Conservation (phyloP, 2,888 invertebrate species). For the Stegophylla sp. region DNA sequence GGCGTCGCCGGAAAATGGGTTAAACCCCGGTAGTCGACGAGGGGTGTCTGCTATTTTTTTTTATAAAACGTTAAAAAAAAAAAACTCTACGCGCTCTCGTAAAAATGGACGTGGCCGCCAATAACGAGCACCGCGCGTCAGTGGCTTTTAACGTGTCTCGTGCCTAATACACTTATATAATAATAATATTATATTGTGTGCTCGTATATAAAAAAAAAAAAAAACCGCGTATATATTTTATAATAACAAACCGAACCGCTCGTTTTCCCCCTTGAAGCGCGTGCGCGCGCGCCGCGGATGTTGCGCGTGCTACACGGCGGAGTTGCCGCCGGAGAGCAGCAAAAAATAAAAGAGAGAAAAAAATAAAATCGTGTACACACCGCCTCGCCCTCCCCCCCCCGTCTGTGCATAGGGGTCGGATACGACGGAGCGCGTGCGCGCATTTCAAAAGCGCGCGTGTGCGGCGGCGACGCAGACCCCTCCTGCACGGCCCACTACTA, state of each 20-base stretch:
- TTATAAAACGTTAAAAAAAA: too few relatives aligned
- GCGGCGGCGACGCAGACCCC: constrained; percentile 25
- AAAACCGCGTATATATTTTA: neutral
- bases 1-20: too few relatives aligned
- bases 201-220: constrained; percentile 8
- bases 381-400: neutral
- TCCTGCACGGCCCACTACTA: constrained; percentile 6
- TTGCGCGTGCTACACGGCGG: neutral
- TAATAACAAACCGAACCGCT: constrained; percentile 23
- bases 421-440: constrained; percentile 43
- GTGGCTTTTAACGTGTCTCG: too few relatives aligned
- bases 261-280: constrained; percentile 48
- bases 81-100: neutral
- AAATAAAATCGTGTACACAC: constrained; percentile 20
- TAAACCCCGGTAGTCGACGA: too few relatives aligned
- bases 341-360: too few relatives aligned
- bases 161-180: too few relatives aligned
- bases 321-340: neutral
- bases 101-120: too few relatives aligned
- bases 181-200: too few relatives aligned
- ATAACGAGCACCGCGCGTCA: too few relatives aligned
- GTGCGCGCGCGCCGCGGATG: too few relatives aligned
- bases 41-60: too few relatives aligned
- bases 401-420: constrained; percentile 27
- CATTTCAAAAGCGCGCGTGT: constrained; percentile 55